phyloP scores from a whole-genome alignment of 1,140 invertebrate species.

The Trialeurodes vaporariorum region DNA sequence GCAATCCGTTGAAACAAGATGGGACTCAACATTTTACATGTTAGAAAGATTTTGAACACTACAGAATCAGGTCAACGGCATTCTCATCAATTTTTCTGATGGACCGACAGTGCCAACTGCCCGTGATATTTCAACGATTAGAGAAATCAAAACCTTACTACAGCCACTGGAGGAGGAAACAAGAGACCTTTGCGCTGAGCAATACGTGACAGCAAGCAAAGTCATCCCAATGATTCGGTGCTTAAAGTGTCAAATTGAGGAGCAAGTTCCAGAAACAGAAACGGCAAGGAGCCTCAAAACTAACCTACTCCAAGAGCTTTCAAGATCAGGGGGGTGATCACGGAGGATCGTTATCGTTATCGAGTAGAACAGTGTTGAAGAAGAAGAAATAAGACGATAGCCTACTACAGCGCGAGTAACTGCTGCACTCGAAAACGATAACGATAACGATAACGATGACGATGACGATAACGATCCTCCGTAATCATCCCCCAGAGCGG shows the following conservation, averaged over 20 bases:
- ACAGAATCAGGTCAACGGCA: conserved; percentile 14
- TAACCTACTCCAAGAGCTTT: conserved; percentile 6
- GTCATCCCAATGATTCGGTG: conserved; percentile 10
- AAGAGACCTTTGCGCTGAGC: conserved; percentile 8
- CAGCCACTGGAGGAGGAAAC: conserved; percentile 12
- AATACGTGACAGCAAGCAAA: conserved; percentile 13
- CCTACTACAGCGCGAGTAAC: too few relatives aligned
- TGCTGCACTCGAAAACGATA: too few relatives aligned
- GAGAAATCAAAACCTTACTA: conserved; percentile 12
- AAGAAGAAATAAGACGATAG: too few relatives aligned
- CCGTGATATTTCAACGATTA: conserved; percentile 10
- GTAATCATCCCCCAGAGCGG: conserved; percentile 3
- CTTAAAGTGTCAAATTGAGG: conserved; percentile 7
- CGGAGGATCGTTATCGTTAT: too few relatives aligned
- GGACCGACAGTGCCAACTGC: conserved; percentile 13
- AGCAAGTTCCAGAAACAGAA: conserved; percentile 6
- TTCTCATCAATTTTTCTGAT: conserved; percentile 11
- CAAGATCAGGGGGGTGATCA: too few relatives aligned
- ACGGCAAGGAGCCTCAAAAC: conserved; percentile 7
- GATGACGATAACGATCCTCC: too few relatives aligned
- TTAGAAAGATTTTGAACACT: conserved; percentile 26
- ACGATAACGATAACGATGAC: too few relatives aligned
- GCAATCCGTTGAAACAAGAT: conserved; percentile 28
- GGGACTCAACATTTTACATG: conserved; percentile 31
- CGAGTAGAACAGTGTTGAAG: too few relatives aligned